Base-by-base conservation (phyloP, 2,113 vertebrate genomes). In the Acanthochromis polyacanthus region DNA sequence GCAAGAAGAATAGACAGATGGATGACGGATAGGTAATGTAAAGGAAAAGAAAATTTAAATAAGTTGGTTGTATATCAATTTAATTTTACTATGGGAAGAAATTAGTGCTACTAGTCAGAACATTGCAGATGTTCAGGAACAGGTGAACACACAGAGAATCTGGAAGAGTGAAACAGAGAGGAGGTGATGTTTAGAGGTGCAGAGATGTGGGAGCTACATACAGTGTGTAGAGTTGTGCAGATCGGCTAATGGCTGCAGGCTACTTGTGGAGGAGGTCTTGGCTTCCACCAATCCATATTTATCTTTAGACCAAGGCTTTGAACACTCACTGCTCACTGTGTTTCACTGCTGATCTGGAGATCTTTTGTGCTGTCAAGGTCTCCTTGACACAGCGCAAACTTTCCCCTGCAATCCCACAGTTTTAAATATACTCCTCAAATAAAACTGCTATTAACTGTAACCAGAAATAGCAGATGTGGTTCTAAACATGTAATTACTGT, bases 301-400 rank as follows among this genome's bases (percentile, higher is more conserved):
- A 80, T 80, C 62, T 80, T 80, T 73, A 80, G 77, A 66, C 23
- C 62, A 19, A 19, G n/a, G 62, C 56, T 61, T 46, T 55, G 25
- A 80, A 61, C 62, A 67, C 46, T 59, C 46, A 36, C 69, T 67
- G 32, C 62, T 69, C 78, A 80, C 78, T 53, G 60, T 36, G 62
- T 67, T 73, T 73, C 16, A 4, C 36, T 46, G 14, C 77, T 71
- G 68, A 8, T 36, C 32, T 36, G 32, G 9, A 80, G 71, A 73
- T 52, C 23, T 28, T 52, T 70, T 28, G 23, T 56, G 32, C 32
- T 36, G 32, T 36, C 32, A 36, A 9, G 32, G 32, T 36, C 32
- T 36, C 32, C 32, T 36, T 10, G 32, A 36, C 32, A 36, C 32
- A 36, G 32, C 10, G 32, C 32, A 36, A 36, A 36, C 32, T 36